Percentiles rank a stretch among this genome's conserved stretches.
Evolutionary conservation across 2,888 invertebrate species (phyloP).

Genomic region (Drosophila phalerata): DNA sequence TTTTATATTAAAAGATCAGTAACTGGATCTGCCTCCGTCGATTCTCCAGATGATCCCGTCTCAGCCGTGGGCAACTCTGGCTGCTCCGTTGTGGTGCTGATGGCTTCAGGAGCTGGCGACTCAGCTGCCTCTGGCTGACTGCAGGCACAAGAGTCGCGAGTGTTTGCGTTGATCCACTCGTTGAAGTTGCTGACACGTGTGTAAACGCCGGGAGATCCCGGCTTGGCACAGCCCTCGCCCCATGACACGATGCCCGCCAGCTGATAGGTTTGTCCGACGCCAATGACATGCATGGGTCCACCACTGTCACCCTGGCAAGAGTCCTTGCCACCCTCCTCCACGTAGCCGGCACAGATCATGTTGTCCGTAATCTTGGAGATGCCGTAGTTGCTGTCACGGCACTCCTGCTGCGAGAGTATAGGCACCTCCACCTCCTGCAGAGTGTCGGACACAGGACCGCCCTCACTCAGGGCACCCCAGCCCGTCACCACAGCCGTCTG

Average conservation of each 20-base stretch:
- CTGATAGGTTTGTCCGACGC: conserved; percentile 58
- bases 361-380: conserved; percentile 81
- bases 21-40: conserved; percentile 44
- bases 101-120: conserved; percentile 10
- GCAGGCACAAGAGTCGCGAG: conserved; percentile 89
- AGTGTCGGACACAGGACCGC: conserved; percentile 89
- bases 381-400: conserved; percentile 80
- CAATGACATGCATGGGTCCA: conserved; percentile 82
- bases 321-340: conserved; percentile 83
- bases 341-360: conserved; percentile 84
- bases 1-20: conserved; percentile 9
- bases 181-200: conserved; percentile 91
- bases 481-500: conserved; percentile 89
- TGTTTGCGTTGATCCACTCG: conserved; percentile 89
- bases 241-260: conserved; percentile 90
- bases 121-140: conserved; percentile 48
- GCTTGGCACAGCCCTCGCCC: conserved; percentile 85
- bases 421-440: conserved; percentile 91
- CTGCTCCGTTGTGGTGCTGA: conserved; percentile 36
- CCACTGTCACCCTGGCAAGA: conserved; percentile 85
- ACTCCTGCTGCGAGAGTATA: conserved; percentile 88
- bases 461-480: conserved; percentile 91
- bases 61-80: conserved; percentile 18
- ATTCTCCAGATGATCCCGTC: conserved; percentile 25
- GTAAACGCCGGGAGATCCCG: conserved; percentile 93